Base-by-base conservation (phyloP, 2,888 invertebrate genomes). In the Morinoia aosen region DNA sequence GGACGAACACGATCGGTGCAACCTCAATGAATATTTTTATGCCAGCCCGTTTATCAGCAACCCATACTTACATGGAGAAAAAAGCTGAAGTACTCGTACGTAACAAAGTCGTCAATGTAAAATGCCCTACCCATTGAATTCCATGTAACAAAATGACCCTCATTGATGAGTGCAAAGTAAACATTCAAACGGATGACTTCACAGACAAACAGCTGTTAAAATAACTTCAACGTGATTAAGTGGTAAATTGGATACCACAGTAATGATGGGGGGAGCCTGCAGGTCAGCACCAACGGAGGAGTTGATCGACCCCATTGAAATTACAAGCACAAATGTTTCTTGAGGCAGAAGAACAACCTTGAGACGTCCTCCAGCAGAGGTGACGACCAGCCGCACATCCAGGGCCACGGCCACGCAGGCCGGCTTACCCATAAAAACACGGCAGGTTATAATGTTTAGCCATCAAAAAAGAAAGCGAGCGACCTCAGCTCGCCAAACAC, bases 361-460 rank as follows among this genome's bases (percentile, higher is more conserved):
- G 40, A 90, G 90, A 90, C 90, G 90, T 90, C 90, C 90, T 90
- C 48, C 90, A 40, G 40, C 14, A 12, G 48, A 90, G 90, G 90
- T 48, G 48, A 90, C 90, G 90, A 90, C 90, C 90, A 90, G 19
- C 90, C 90, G 19, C 76, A 76, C 76, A 76, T 76, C 76, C 76
- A 76, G 76, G 76, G 76, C 76, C 76, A 76, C 33, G 76, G 76
- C 76, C 76, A 33, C 25, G 76, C 76, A 33, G 19, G 76, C 76
- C 10, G 76, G 25, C 33, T 76, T 8, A 19, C 76, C 25, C 76
- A 76, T 76, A 76, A 76, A 76, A 48, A 76, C 76, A 16, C 2
- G 14, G 1, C 76, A 76, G 76, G 76, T 76, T 76, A 76, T 33
- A 76, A 76, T 76, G 76, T 76, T 76, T 19, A 76, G 25, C 76